Evolutionary conservation across 37 sponge, comb jelly and placozoan species (phyloP).

Genomic region (Corticium candelabrum): DNA sequence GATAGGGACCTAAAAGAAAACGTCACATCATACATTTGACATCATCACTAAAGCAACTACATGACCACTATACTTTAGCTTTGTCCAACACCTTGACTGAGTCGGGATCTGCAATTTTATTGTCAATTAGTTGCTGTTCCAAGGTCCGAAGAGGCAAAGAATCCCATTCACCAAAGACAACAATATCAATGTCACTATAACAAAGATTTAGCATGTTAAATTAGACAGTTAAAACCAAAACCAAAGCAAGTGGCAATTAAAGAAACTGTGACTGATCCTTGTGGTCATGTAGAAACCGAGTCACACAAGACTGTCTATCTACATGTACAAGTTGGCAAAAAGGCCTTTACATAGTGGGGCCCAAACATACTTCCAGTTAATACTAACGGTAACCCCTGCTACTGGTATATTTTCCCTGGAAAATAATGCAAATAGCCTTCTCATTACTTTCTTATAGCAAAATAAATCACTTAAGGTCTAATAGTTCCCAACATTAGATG

Average conservation of each 20-base stretch:
- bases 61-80: constrained; percentile 19
- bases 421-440: too few species aligned
- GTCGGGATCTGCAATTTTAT: constrained; percentile 51
- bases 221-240: too few species aligned
- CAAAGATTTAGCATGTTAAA: too few species aligned
- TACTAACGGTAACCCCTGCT: too few species aligned
- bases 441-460: too few species aligned
- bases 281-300: neutral
- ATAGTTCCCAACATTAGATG: too few species aligned
- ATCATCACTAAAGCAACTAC: neutral
- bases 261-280: neutral
- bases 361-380: too few species aligned
- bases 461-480: too few species aligned
- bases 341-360: too few species aligned
- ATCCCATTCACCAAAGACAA: constrained; percentile 70
- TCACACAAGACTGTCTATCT: neutral
- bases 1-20: constrained; percentile 53
- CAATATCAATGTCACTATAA: constrained; percentile 84
- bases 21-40: neutral
- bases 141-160: constrained; percentile 50
- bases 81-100: constrained; percentile 76
- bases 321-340: too few species aligned
- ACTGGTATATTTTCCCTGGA: too few species aligned
- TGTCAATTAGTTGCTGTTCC: constrained; percentile 43
- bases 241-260: too few species aligned